phyloP scores from a whole-genome alignment of 2,113 vertebrate species.

The Theristicus caerulescens region DNA sequence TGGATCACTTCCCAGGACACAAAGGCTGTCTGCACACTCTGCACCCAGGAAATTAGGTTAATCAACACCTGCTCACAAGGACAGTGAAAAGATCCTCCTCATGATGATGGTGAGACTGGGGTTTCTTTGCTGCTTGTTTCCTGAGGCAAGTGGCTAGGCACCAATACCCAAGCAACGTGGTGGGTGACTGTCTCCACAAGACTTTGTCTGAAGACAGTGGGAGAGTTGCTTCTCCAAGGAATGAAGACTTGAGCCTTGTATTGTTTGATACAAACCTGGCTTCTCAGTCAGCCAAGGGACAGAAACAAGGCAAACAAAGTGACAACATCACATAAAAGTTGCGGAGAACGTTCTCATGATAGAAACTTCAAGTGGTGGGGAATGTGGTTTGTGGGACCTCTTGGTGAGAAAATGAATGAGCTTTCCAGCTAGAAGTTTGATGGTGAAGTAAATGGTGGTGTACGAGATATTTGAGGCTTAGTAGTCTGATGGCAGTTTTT shows the following conservation, averaged over 20 bases:
- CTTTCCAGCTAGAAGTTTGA: neutral
- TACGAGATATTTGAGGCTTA: neutral
- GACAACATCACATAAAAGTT: neutral
- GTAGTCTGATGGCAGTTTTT: neutral
- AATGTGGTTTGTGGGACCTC: neutral
- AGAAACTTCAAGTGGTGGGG: neutral
- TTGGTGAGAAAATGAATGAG: neutral
- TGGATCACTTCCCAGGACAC: slow-evolving; percentile 69
- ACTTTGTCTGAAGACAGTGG: neutral
- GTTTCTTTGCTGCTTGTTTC: neutral
- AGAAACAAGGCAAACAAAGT: neutral
- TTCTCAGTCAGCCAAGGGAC: neutral
- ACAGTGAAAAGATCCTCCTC: neutral
- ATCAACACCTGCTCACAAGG: neutral
- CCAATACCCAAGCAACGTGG: neutral
- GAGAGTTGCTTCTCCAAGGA: neutral
- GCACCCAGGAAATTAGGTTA: slow-evolving; percentile 60
- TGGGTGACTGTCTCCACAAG: neutral
- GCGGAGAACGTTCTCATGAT: neutral
- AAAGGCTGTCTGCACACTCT: neutral
- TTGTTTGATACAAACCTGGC: neutral
- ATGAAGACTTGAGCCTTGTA: neutral
- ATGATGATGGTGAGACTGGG: neutral
- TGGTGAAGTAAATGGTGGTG: neutral
- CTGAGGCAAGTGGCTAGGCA: neutral